Evolutionary conservation across 2,113 vertebrate genomes (phyloP), one percentile per base, ranked within the genome.

Genomic region (Pachycephala philippinensis): DNA sequence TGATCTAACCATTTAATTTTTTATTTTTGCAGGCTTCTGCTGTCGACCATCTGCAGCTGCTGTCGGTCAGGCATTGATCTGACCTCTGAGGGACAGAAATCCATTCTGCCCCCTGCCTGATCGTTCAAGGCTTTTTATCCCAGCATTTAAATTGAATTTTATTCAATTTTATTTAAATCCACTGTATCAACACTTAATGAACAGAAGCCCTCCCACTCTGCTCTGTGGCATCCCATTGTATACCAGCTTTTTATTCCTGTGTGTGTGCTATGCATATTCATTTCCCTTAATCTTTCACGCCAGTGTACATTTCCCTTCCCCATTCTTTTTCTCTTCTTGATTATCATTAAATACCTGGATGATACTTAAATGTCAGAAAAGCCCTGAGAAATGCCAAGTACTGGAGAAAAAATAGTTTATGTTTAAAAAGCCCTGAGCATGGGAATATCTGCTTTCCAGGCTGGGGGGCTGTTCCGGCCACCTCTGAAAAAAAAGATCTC

Each of bases 161-260:
- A 75, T 90, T 94, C 86, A 44, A 75, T 95, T 96, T 92, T 60
- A 84, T 90, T 96, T 92, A 92, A 95, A 95, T 90, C 90, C 80
- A 71, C 95, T 96, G 26, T 84, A 96, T 93, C 95, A 96, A 90
- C 86, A 93, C 85, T 80, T 93, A 92, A 94, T 84, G 72, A 96
- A 81, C 72, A 78, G 37, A 87, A 90, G 92, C 45, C 61, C 56
- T 96, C 83, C 95, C 71, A 86, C 83, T 86, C 93, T 64, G 69
- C 76, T 92, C 72, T 84, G 60, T 66, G 68, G 87, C 53, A 68
- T 92, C 92, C 40, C 39, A 84, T 92, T 95, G 83, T 89, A 20
- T 40, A 47, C 24, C 54, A 92, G 64, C 68, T 70, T 50, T 78
- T 86, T 68, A 33, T 93, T 87, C 90, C 68, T 74, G 31, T 59